Base-by-base conservation (phyloP, 2,888 invertebrate genomes). In the Cosmopolites sordidus region DNA sequence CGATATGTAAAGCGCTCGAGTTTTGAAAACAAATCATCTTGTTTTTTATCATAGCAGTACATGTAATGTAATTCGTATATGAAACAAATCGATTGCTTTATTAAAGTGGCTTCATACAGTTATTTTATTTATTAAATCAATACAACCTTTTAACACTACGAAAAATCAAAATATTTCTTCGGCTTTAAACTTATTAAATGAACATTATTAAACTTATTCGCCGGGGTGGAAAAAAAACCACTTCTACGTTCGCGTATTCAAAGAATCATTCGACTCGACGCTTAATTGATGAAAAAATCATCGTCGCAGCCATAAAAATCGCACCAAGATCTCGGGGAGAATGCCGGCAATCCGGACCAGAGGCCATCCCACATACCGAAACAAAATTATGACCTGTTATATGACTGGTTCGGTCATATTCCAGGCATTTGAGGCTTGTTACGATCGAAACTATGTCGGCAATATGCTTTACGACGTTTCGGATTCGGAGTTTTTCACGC, bases 311-410 rank as follows among this genome's bases (percentile, higher is more conserved):
- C 67, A 71, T 71, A 71, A 69, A 70, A 63, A 66, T 59, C 58
- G 60, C 58, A 57, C 60, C 58, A 58, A 58, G 58, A 53, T 56
- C 12, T 16, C n/a, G 12, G 30, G 59, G 62, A 64, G 69, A 69
- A 71, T 69, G 68, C 62, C 65, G 65, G 66, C 66, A 65, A 71
- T 71, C 64, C 62, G 51, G 54, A 62, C 68, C 38, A 66, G 71
- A 69, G 66, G 64, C 69, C 69, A 70, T 70, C 67, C 58, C 62
- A 68, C 70, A 71, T 71, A 68, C 70, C 70, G 64, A 68, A 69
- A 67, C 69, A 68, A 66, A 71, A 69, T 72, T 73, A 73, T 72
- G 71, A 69, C 69, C 68, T 70, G 71, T 71, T 72, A 71, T 70
- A 69, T 64, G 66, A 67, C 64, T 68, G 64, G 68, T 69, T 66